Evolutionary conservation across 2,113 vertebrate species (phyloP), one percentile per base, ranked within the genome.

Genomic region (Osmerus mordax): DNA sequence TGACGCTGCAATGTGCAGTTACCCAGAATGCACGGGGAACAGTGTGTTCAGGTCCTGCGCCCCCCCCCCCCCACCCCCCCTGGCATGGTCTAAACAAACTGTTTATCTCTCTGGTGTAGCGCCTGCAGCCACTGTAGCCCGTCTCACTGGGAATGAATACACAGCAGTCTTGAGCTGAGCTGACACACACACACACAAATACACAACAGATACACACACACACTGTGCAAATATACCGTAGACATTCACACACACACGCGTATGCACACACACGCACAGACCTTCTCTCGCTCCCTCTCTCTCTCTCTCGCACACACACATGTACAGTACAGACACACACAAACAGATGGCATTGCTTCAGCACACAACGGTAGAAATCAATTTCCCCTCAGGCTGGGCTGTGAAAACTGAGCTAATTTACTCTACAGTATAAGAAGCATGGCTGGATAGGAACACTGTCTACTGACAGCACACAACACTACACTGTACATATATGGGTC

Each of bases 121-220:
- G 86, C 88, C 86, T 76, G 83, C 76, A 77, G 89, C 88, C 71
- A 84, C 82, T 65, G 72, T 81, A 58, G 86, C 69, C 80, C 74
- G 82, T 86, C 84, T 88, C 81, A 80, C 60, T 85, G 78, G 80
- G 87, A 87, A 88, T 88, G 69, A 86, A 83, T 86, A 86, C 84
- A 66, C 63, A 80, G 84, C 81, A 80, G 84, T 81, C 73, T 84
- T 89, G 81, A 89, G 85, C 75, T 71, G 82, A 87, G 80, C 83
- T 60, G 51, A 72, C 75, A 68, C 82, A 82, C 77, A 78, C 75
- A 78, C 60, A 69, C 59, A 64, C 70, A 64, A 59, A 59, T n/a
- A n/a, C 68, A 47, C 68, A 47, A 28, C 51, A 28, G 18, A 54
- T 19, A 67, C 47, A 67, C 68, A 60, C 12, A 53, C 76, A 78